Percentiles rank a stretch among this genome's conserved stretches.
Evolutionary conservation across 2,888 invertebrate genomes (phyloP).

Genomic region (Ctena decussata): DNA sequence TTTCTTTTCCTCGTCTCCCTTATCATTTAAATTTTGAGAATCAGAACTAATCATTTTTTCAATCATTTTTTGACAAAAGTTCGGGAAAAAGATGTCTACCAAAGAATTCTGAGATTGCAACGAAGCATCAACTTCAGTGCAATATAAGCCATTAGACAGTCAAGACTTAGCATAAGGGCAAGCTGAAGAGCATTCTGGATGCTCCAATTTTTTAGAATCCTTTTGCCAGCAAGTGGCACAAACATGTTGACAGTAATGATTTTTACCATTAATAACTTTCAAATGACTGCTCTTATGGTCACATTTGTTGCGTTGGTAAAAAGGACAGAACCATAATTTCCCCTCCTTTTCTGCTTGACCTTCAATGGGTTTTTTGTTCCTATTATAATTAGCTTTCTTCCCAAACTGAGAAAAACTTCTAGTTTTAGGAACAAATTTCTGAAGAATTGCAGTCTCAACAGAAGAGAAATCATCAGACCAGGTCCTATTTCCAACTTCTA

Average conservation of each 20-base stretch:
- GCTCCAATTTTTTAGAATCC: not conserved
- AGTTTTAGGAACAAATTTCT: not conserved
- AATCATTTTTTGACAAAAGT: no score
- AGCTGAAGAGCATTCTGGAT: not conserved
- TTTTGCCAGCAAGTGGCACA: not conserved
- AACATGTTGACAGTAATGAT: not conserved
- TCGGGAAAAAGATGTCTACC: no score
- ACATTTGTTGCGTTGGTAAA: not conserved
- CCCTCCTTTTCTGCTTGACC: not conserved
- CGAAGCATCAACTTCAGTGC: no score
- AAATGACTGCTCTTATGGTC: not conserved
- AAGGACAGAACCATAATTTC: not conserved
- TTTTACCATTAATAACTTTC: not conserved
- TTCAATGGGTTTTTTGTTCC: not conserved
- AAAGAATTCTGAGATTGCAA: no score
- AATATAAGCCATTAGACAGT: no score
- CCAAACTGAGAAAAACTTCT: not conserved
- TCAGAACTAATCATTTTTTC: no score
- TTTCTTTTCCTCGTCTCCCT: no score
- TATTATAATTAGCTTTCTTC: not conserved
- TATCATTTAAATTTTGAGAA: no score
- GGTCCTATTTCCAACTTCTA: constrained; percentile 5
- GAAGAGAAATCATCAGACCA: constrained; percentile 17
- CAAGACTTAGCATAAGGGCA: not conserved
- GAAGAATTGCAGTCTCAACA: constrained; percentile 11